Conservation (phyloP, 2,113 vertebrate species). For the Cnemophilus loriae region DNA sequence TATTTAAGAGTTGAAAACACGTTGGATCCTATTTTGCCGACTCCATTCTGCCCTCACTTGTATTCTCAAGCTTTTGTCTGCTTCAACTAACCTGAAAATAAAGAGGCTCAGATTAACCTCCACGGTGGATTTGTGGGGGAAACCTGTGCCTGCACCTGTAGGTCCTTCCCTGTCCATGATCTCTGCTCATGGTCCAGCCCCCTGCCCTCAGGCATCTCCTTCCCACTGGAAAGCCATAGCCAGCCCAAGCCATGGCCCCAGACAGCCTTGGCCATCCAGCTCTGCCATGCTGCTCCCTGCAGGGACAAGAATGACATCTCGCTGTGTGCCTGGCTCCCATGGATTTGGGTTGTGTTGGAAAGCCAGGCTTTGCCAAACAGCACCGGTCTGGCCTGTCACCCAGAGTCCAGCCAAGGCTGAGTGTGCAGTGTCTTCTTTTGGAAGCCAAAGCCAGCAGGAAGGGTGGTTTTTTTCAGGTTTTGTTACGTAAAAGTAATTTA, state of each 20-base stretch:
- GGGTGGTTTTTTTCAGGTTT: rapidly evolving
- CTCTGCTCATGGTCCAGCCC: background rate
- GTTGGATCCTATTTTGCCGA: background rate
- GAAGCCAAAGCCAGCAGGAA: background rate
- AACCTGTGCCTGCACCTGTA: background rate
- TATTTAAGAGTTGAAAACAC: background rate
- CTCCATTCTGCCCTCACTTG: background rate
- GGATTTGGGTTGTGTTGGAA: background rate
- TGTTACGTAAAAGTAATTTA: background rate
- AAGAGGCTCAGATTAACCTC: background rate
- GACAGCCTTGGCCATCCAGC: background rate
- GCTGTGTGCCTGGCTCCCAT: background rate
- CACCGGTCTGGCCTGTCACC: background rate
- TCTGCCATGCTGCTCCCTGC: background rate
- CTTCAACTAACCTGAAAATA: background rate
- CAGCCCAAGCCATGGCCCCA: background rate
- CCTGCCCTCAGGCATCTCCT: background rate
- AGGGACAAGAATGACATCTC: background rate
- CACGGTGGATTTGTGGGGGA: background rate
- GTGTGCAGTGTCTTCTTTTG: background rate
- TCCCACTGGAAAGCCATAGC: background rate
- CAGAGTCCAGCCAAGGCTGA: background rate
- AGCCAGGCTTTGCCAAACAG: background rate
- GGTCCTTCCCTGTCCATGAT: background rate
- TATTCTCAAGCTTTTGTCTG: background rate